phyloP scores from a whole-genome alignment of 2,113 vertebrate species.

The Cyanoderma ruficeps region DNA sequence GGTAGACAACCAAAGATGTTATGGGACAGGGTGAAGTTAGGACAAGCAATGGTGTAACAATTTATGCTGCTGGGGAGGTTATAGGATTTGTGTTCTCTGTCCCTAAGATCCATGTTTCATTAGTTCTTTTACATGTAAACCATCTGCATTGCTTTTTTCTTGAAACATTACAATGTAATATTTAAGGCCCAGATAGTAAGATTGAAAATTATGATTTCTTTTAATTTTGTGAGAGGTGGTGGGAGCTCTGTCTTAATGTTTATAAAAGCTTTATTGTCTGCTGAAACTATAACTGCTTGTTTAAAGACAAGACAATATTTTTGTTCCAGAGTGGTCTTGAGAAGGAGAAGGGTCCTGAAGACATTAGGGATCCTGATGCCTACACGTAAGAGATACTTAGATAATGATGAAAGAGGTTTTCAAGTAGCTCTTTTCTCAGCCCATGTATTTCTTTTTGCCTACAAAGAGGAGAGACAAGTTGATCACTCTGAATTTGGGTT shows the following conservation, averaged over 20 bases:
- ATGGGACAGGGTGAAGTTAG: not conserved
- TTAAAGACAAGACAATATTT: slow-evolving; percentile 1
- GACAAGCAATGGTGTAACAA: not conserved
- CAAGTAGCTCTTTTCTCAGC: not conserved
- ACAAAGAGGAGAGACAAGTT: not conserved
- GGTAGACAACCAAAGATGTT: not conserved
- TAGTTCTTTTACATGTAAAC: not conserved
- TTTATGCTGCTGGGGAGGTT: not conserved
- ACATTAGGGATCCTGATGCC: slow-evolving; percentile 86
- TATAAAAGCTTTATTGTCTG: not conserved
- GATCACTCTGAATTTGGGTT: not conserved
- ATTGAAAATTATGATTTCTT: not conserved
- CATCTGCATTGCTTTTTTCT: not conserved
- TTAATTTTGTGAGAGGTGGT: not conserved
- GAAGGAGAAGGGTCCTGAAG: slow-evolving; percentile 71
- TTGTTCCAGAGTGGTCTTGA: slow-evolving; percentile 77
- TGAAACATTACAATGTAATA: not conserved
- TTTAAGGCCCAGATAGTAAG: not conserved
- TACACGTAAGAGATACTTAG: slow-evolving; percentile 77
- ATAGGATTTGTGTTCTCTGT: not conserved
- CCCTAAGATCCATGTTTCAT: not conserved
- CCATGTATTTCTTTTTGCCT: not conserved
- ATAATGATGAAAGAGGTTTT: not conserved
- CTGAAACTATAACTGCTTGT: not conserved
- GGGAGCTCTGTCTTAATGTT: not conserved